Base-by-base conservation (phyloP, 2,888 invertebrate species). In the Gastracanthus pulcherrimus region DNA sequence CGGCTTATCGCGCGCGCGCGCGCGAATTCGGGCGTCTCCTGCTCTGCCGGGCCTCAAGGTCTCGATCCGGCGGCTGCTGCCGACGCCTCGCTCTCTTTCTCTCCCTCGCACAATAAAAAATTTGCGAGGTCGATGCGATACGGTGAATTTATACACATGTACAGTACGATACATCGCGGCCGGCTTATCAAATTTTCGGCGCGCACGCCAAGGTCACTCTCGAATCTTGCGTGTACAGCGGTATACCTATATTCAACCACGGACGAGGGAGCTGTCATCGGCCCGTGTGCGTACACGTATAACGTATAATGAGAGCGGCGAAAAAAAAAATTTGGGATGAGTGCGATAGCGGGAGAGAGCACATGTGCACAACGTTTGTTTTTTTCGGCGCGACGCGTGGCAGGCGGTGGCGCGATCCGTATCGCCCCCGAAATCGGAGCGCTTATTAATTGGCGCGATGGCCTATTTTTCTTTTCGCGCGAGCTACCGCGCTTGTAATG, bases 371-470 rank as follows among this genome's bases (percentile, higher is more conserved):
- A 29, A 45, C 9, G 16, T 76, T 31, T 70, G 45, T 62, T 58
- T 58, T 51, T 71, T 36, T 5, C n/a, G n/a, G n/a, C n/a, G n/a
- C n/a, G n/a, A n/a, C n/a, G n/a, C n/a, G n/a, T n/a, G n/a, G n/a
- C n/a, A n/a, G 29, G 13, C 19, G 41, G n/a, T 72, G 64, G 31
- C 41, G 13, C 31, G 31, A 36, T 19, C 31, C n/a, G 45, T 79
- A 72, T 78, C 51, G 51, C 51, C 9, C 19, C 45, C 26, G 34
- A 70, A 70, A 70, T 45, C 69, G 7, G 9, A 19, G n/a, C 34
- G 55, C 31, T 36, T 36, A 55, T 72, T 72, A 78, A 74, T 67
- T 79, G 36, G 60, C 36, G n/a, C 66, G 74, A 74, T 74, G 74
- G 45, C 74, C 67, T 74, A 79, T 74, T 74, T 79, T 64, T n/a